Evolutionary conservation across 2,888 invertebrate genomes (phyloP), one percentile per base, ranked within the genome.

Genomic region (Apoda limacodes): DNA sequence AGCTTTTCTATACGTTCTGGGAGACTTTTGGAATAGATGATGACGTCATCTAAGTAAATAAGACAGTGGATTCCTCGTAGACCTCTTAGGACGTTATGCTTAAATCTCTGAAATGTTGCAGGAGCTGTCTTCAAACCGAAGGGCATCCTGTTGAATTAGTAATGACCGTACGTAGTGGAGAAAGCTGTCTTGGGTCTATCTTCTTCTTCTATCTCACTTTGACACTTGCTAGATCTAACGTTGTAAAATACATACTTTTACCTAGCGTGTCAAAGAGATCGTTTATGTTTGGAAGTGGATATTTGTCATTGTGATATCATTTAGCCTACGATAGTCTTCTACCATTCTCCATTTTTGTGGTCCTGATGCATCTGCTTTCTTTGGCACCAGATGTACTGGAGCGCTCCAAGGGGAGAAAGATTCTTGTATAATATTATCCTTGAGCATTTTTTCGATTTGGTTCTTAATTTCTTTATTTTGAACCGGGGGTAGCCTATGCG

Each of bases 1-100:
- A 46, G 13, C 28, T 50, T 50, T 14, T 40, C 20, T 24, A 45
- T 22, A 5, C 51, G 48, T 11, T 44, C 43, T 11, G 50, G 26
- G 22, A 59, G 30, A 4, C 38, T 42, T 11, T 28, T 32, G 1
- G 45, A 47, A 24, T 46, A 54, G 1, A 60, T 41, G 3, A 60
- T 50, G 2, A 60, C 48, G 30, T 58, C 58, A 28, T 56, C 53
- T 11, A 54, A 22, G 25, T 55, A 56, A 1, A 53, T 45, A 22
- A 54, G 42, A 35, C 50, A 50, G 13, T 37, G 38, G 7, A 37
- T 31, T 5, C 39, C 40, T 30, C 43, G 41, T 19, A 45, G 22
- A n/a, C 46, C 37, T 13, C 37, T 33, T 22, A 48, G 30, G 1
- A 51, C 28, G 23, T 44, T 49, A 9, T 46, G 37, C 35, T 48